A percentile compares a stretch with the other conserved stretches of the same genome.
Conservation (phyloP, 2,888 invertebrate species). For the Melanargia galathea region DNA sequence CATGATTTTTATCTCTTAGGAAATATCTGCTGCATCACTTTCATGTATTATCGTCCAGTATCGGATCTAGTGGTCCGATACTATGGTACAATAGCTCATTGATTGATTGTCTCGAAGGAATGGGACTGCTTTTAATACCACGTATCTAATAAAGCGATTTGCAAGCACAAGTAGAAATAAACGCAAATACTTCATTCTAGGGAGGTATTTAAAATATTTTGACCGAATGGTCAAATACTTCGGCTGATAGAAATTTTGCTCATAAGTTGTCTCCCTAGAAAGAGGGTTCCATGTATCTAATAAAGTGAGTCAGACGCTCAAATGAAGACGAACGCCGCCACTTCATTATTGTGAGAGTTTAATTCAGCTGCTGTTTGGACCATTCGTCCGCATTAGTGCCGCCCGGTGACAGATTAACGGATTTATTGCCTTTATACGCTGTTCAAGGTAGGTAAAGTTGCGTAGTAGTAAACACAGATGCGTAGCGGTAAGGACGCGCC, state of each 20-base stretch:
- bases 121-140: too few relatives aligned
- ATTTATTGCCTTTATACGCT: constrained; percentile 56
- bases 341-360: constrained; percentile 74
- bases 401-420: constrained; percentile 63
- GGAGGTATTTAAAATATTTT: neutral
- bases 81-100: too few relatives aligned
- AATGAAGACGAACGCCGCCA: constrained; percentile 77
- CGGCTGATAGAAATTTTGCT: neutral
- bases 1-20: too few relatives aligned
- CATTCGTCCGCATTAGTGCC: constrained; percentile 72
- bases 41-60: too few relatives aligned
- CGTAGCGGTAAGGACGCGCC: neutral
- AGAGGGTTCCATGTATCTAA: constrained; percentile 13
- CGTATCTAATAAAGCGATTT: too few relatives aligned
- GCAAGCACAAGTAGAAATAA: too few relatives aligned
- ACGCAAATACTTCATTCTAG: neutral
- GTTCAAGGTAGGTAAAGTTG: neutral
- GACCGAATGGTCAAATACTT: neutral
- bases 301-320: constrained; percentile 42
- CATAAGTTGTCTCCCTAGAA: neutral
- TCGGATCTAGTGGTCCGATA: too few relatives aligned
- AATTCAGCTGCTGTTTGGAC: constrained; percentile 68
- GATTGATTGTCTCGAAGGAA: too few relatives aligned
- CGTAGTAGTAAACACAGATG: too few relatives aligned
- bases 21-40: too few relatives aligned